Base-by-base conservation (phyloP, 2,797 vertebrate genomes). In the Orestias chungarensis region DNA sequence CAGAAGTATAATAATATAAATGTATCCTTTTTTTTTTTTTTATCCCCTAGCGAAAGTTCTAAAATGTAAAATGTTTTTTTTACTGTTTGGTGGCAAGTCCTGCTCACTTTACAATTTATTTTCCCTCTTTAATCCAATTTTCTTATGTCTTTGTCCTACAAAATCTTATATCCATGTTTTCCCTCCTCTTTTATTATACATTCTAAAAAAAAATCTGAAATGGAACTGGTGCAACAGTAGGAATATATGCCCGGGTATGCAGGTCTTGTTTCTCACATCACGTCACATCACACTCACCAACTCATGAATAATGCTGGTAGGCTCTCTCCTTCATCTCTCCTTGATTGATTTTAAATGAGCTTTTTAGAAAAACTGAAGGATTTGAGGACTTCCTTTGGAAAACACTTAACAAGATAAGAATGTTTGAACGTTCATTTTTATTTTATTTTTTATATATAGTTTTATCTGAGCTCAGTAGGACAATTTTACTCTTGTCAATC, bases 251-350 rank as follows among this genome's bases (percentile, higher is more conserved):
- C 66, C 49, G 12, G 25, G n/a, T n/a, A n/a, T 38, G 29, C 40
- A 70, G 4, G 42, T 17, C 40, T 59, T 70, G 42, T 44, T 70
- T 57, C 59, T 42, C 27, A 57, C 67, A 69, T 69, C 38, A 57
- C 68, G 27, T 69, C 40, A 44, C 68, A 29, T 70, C 68, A 46
- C 67, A 55, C 49, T 42, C 50, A 68, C 35, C 38, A 55, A 23
- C 49, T 68, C 38, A 68, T 68, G 68, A 70, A 59, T 70, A 70
- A 70, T 70, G 29, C 54, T 59, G 12, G 68, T 33, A 35, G 42
- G 18, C 43, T 68, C 50, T 68, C 50, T 54, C 66, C 66, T 68
- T 68, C n/a, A 55, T 68, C 66, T 68, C 66, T 68, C 50, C 50
- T 55, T 55, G 49, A 68, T 68, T 68, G 49, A 68, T 68, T 54